Base-by-base conservation (phyloP, 2,888 invertebrate genomes). In the Spilosoma lubricipeda region DNA sequence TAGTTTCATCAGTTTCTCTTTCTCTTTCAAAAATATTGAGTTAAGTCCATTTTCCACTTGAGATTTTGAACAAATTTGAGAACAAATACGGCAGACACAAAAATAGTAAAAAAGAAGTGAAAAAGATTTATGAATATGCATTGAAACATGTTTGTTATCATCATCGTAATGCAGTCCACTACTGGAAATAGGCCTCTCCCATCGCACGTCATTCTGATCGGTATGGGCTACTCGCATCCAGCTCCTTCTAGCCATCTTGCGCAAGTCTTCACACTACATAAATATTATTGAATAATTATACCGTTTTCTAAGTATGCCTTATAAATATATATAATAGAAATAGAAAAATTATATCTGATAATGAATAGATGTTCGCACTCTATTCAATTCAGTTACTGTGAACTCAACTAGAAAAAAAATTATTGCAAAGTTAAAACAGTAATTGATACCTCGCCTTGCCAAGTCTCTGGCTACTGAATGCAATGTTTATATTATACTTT, bases 401-500 rank as follows among this genome's bases (percentile, higher is more conserved):
- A n/a, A 56, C 56, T n/a, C 23, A 52, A 23, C 23, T 52, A 56
- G 56, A 56, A 56, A 56, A 56, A 56, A 56, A 56, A n/a, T n/a
- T 56, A 56, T n/a, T 56, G n/a, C 56, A 56, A n/a, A n/a, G 56
- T 13, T 56, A 13, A 13, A n/a, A n/a, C 11, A n/a, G 56, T 56
- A 52, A 56, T 56, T 56, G 11, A 56, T 56, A n/a, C n/a, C 56
- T 56, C n/a, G 56, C 56, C 56, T 56, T 56, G 56, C 56, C 56
- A 56, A n/a, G 56, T n/a, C n/a, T 56, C n/a, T 56, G 11, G n/a
- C n/a, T 56, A 56, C n/a, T 56, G 56, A n/a, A n/a, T 11, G n/a
- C 11, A 3, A 56, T 56, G 23, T 56, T 56, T 56, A n/a, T 13
- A 56, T n/a, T 56, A 23, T n/a, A n/a, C n/a, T n/a, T n/a, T n/a